Conservation (phyloP, 37 sponge, comb jelly and placozoan species). For the Halichondria panicea region DNA sequence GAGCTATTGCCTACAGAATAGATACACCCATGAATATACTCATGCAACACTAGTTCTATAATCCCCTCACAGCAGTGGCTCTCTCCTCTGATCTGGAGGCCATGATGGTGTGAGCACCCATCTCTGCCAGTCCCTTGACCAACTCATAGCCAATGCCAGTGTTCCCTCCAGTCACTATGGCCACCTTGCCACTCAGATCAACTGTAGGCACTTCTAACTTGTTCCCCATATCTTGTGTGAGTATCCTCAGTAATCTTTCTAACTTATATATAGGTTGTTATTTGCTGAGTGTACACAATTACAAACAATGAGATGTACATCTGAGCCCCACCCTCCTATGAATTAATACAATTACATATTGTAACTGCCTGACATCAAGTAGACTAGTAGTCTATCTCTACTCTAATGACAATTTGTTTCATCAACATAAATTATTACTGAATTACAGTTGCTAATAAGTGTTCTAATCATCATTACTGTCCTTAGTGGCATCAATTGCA, state of each 20-base stretch:
- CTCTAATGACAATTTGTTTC: background rate
- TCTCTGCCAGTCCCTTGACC: conserved; percentile 52
- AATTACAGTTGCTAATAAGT: no score
- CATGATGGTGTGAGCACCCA: conserved; percentile 77
- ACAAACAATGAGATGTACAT: background rate
- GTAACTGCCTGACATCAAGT: background rate
- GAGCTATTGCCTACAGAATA: background rate
- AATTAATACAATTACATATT: background rate
- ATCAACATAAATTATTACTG: background rate
- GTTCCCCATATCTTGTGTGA: conserved; percentile 47
- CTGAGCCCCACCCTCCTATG: background rate
- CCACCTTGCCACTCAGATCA: conserved; percentile 55
- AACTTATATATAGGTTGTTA: no score
- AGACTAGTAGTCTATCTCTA: background rate
- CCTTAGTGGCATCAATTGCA: background rate
- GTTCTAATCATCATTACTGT: background rate
- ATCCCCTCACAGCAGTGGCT: conserved; percentile 36
- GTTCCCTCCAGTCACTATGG: conserved; percentile 73
- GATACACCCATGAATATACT: background rate
- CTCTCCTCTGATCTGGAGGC: conserved; percentile 62
- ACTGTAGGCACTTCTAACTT: conserved; percentile 27
- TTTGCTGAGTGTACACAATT: no score
- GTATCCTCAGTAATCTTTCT: no score
- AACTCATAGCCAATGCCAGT: conserved; percentile 80
- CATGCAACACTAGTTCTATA: background rate